Evolutionary conservation across 2,113 vertebrate genomes (phyloP).

Genomic region (Paratilapia polleni): DNA sequence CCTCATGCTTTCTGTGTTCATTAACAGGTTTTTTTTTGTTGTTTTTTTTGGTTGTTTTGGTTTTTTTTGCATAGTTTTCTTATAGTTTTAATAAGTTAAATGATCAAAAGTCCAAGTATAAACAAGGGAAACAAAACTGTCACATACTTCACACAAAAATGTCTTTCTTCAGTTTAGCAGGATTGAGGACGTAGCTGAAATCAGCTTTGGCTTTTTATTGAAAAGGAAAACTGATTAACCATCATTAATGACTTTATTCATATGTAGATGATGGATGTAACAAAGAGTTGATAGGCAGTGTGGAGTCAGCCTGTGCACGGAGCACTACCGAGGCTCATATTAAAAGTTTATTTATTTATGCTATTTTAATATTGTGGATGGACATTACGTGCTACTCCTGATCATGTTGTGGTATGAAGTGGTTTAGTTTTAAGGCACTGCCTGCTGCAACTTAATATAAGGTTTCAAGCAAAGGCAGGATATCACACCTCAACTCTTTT

Average conservation of each 20-base stretch:
- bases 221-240: neutral
- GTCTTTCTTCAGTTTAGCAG: neutral
- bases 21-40: neutral
- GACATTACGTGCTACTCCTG: neutral
- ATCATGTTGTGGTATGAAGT: neutral
- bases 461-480: neutral
- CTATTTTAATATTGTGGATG: neutral
- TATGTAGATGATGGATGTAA: neutral
- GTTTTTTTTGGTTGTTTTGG: neutral
- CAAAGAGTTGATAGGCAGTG: neutral
- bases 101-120: neutral
- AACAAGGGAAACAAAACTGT: neutral
- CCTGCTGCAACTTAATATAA: neutral
- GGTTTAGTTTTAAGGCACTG: neutral
- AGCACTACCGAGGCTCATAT: neutral
- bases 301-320: neutral
- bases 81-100: neutral
- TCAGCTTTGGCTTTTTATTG: neutral
- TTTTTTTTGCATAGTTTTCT: neutral
- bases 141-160: neutral
- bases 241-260: neutral
- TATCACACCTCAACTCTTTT: neutral
- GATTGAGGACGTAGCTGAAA: neutral
- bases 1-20: conserved; percentile 27
- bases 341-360: neutral